phyloP scores from a whole-genome alignment of 1,140 invertebrate genomes.

The Drosophila pectinifera region DNA sequence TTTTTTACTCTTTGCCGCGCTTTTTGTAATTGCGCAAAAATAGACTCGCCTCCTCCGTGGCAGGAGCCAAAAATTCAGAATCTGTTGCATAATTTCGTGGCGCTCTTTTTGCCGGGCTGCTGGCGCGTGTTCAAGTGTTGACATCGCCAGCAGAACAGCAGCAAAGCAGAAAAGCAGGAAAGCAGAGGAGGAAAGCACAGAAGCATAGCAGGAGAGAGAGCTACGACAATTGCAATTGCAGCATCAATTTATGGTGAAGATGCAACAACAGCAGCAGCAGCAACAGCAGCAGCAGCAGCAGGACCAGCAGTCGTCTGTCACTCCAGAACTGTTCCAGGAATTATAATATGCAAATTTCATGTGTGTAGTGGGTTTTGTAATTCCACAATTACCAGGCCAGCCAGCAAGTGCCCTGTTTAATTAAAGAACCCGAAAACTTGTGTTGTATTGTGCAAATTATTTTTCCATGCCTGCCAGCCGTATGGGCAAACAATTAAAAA shows the following conservation, averaged over 20 bases:
- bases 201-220: neutral
- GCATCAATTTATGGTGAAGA: constrained; percentile 65
- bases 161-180: neutral
- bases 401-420: constrained; percentile 48
- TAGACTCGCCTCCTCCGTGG: constrained; percentile 57
- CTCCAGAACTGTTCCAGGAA: constrained; percentile 28
- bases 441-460: constrained; percentile 63
- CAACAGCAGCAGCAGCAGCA: constrained; percentile 13
- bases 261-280: constrained; percentile 20
- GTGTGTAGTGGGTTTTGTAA: constrained; percentile 61
- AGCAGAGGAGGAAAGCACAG: constrained; percentile 5
- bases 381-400: constrained; percentile 58
- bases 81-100: constrained; percentile 77
- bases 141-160: constrained; percentile 49
- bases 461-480: constrained; percentile 68
- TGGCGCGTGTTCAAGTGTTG: constrained; percentile 81
- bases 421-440: constrained; percentile 60
- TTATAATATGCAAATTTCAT: constrained; percentile 77
- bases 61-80: constrained; percentile 65
- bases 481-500: constrained; percentile 80
- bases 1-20: constrained; percentile 46
- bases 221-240: constrained; percentile 70
- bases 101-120: constrained; percentile 56
- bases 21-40: constrained; percentile 80
- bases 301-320: constrained; percentile 41